Conservation (phyloP, 1,140 invertebrate species). For the Drosophila auraria region DNA sequence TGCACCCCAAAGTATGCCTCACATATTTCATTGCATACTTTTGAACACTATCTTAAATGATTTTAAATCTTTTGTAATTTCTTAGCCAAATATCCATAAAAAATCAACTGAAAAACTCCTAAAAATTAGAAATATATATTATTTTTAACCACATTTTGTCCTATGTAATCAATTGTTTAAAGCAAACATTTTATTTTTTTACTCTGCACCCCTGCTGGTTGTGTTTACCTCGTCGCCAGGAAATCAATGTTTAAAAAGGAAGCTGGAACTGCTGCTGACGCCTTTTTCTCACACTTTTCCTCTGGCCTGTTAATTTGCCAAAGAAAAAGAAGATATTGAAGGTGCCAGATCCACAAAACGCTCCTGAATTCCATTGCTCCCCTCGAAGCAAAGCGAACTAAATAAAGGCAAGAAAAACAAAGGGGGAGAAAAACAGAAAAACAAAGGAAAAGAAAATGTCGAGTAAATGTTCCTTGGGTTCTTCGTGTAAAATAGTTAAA, state of each 20-base stretch:
- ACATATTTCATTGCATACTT: no score
- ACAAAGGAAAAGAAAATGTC: conserved; percentile 36
- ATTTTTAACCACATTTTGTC: no score
- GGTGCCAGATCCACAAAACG: conserved; percentile 16
- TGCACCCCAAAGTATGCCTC: no score
- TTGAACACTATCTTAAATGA: no score
- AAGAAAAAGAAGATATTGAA: conserved; percentile 41
- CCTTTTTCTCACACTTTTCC: conserved; percentile 2
- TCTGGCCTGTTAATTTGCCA: conserved; percentile 64
- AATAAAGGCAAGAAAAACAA: conserved; percentile 56
- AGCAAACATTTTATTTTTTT: conserved; percentile 7
- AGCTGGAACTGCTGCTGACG: conserved; percentile 31
- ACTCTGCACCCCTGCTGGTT: conserved; percentile 21
- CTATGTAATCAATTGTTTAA: no score
- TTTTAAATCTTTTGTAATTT: no score
- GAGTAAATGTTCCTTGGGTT: conserved; percentile 63
- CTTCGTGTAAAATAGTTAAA: conserved; percentile 78
- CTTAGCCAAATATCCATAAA: no score
- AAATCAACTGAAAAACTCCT: no score
- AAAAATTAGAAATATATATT: no score
- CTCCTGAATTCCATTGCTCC: neutral
- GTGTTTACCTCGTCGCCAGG: conserved; percentile 17
- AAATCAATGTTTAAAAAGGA: conserved; percentile 59
- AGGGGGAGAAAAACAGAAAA: conserved; percentile 7
- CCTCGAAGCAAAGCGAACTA: conserved; percentile 52